phyloP scores from a whole-genome alignment of 2,888 invertebrate genomes.

The Philopedon plagiatum region DNA sequence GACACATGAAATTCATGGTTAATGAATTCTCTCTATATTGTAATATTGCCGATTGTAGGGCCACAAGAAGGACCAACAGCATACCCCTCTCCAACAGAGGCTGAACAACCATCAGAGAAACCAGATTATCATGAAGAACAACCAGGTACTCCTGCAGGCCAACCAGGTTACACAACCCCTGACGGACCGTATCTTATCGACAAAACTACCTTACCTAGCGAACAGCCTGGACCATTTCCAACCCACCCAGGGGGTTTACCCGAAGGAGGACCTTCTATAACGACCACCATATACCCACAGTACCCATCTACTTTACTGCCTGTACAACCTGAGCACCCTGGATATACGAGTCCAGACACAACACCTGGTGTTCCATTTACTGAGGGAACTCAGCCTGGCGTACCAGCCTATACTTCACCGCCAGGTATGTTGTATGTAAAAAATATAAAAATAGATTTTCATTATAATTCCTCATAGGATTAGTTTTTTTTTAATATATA shows the following conservation, averaged over 20 bases:
- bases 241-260: conserved; percentile 22
- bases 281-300: conserved; percentile 14
- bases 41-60: no score
- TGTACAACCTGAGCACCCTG: neutral
- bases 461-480: no score
- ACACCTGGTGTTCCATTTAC: conserved; percentile 14
- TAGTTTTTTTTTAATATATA: no score
- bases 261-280: conserved; percentile 8
- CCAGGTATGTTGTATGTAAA: conserved; percentile 10
- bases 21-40: no score
- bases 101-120: conserved; percentile 2
- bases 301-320: no score
- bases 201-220: conserved; percentile 1
- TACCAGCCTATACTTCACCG: conserved; percentile 19
- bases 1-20: no score
- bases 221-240: conserved; percentile 32
- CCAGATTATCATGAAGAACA: conserved; percentile 4
- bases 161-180: neutral
- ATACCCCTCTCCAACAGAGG: neutral
- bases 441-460: no score
- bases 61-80: conserved; percentile 17
- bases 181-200: neutral
- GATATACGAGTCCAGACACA: conserved; percentile 26
- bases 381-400: conserved; percentile 20
- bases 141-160: neutral